These are phyloP conservation scores for Odobenus rosmarus DNA, from an alignment of 2,113 vertebrate species.

Conservation along the genomic window DNA sequence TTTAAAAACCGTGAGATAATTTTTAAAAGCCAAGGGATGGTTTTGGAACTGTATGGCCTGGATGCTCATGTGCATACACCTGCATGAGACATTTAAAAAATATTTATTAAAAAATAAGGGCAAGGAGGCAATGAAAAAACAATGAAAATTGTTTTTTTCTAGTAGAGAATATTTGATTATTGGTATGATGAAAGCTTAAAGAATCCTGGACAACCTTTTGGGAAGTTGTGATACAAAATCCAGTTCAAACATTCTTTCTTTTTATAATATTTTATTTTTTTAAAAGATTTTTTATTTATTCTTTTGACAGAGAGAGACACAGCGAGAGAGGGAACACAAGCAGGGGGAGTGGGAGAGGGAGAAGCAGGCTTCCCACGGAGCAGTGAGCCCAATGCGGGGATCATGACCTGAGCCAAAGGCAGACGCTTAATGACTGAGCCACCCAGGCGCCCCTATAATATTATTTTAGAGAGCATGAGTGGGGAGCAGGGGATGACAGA, in stretches of 20 bases:
- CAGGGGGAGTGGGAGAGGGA: too few species aligned
- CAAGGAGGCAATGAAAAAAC: background rate
- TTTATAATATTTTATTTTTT: too few species aligned
- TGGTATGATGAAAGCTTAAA: background rate
- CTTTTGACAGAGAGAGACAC: too few species aligned
- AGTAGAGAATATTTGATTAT: background rate
- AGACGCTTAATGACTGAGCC: too few species aligned
- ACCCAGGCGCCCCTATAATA: too few species aligned
- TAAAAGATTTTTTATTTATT: too few species aligned
- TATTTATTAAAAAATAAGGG: background rate
- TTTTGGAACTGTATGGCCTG: background rate
- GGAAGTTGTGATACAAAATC: background rate
- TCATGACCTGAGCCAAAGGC: too few species aligned
- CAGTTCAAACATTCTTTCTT: background rate
- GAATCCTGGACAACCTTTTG: background rate
- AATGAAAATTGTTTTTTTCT: background rate
- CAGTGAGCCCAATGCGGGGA: too few species aligned
- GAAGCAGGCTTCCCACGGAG: too few species aligned
- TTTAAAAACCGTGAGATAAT: background rate
- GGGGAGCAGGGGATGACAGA: too few species aligned
- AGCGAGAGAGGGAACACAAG: too few species aligned
- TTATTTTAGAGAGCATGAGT: too few species aligned
- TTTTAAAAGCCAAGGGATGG: background rate
- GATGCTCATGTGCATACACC: background rate
- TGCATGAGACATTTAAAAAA: background rate